These are phyloP conservation scores for Pseudobourletiella spinata DNA, from an alignment of 1,140 invertebrate species.

Conservation along the genomic window DNA sequence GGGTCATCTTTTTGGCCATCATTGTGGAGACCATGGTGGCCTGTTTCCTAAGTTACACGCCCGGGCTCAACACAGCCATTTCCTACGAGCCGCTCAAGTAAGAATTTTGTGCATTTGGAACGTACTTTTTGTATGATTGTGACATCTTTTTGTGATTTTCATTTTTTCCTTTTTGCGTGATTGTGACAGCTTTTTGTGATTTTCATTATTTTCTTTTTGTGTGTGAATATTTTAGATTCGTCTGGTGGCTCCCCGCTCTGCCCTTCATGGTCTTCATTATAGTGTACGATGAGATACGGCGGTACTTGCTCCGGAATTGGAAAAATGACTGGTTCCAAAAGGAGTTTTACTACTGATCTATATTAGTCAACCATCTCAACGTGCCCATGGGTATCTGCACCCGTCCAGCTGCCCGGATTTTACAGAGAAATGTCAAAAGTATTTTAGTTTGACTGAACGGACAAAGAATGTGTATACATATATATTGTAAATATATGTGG, in stretches of 20 bases:
- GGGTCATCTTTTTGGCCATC: slow-evolving; percentile 9
- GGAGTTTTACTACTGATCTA: slow-evolving; percentile 58
- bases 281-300: slow-evolving; percentile 50
- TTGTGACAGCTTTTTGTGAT: neutral
- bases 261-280: slow-evolving; percentile 51
- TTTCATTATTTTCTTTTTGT: too few species aligned
- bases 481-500: too few species aligned
- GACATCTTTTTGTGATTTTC: too few species aligned
- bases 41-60: slow-evolving; percentile 35
- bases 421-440: too few species aligned
- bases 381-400: too few species aligned
- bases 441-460: too few species aligned
- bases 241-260: slow-evolving; percentile 54
- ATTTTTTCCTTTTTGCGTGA: too few species aligned
- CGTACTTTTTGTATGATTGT: too few species aligned
- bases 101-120: slow-evolving; percentile 3
- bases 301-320: slow-evolving; percentile 48
- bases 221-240: slow-evolving; percentile 46
- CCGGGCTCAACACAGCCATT: slow-evolving; percentile 42
- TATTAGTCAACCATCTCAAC: too few species aligned
- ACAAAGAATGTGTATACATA: too few species aligned
- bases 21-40: slow-evolving; percentile 3
- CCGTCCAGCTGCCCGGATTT: too few species aligned
- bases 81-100: slow-evolving; percentile 38
- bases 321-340: slow-evolving; percentile 51